Evolutionary conservation across 2,797 vertebrate genomes (phyloP).

Genomic region (Pyrocephalus nanus): DNA sequence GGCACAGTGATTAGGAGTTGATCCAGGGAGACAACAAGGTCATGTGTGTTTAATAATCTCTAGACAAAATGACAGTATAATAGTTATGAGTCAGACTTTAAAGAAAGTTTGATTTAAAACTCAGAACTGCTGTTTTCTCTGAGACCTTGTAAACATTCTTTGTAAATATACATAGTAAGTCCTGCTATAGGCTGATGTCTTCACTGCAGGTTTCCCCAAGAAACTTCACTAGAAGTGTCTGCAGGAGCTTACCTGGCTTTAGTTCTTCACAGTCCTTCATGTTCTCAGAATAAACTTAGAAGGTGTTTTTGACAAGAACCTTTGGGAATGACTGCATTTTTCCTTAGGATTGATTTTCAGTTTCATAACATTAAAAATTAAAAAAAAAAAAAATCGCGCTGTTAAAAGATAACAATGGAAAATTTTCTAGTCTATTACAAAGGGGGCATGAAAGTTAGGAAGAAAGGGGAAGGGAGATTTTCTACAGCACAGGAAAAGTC

Average conservation of each 20-base stretch:
- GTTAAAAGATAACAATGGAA: not conserved
- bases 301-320: not conserved
- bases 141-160: not conserved
- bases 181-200: not conserved
- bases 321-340: not conserved
- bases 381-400: not conserved
- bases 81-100: not conserved
- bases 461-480: not conserved
- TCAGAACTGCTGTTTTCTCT: not conserved
- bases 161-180: not conserved
- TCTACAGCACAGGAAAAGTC: not conserved
- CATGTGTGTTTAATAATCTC: not conserved
- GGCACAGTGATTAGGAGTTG: not conserved
- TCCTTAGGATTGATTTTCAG: not conserved
- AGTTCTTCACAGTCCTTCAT: not conserved
- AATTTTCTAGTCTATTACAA: not conserved
- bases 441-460: not conserved
- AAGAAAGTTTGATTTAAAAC: not conserved
- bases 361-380: not conserved
- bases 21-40: not conserved
- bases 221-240: not conserved
- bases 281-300: not conserved
- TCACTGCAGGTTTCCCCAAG: not conserved
- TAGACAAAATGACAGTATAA: not conserved
- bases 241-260: not conserved